Conservation (phyloP, 2,797 vertebrate species). For the Scolopax rusticola region DNA sequence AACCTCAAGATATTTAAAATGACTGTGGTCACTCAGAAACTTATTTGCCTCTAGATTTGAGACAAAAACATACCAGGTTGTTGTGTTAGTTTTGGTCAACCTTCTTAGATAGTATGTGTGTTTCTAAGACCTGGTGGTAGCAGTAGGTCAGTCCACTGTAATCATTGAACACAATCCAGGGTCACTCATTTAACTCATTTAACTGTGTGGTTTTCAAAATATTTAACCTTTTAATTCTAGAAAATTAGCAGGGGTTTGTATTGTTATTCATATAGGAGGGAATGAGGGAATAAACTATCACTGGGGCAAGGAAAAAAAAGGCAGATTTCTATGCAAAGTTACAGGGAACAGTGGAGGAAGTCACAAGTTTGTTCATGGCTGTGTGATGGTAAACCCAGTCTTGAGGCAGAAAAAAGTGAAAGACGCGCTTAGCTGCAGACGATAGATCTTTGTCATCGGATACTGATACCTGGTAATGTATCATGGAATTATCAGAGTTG, state of each 20-base stretch:
- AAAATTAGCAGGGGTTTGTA: background rate
- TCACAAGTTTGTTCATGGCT: background rate
- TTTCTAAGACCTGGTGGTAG: background rate
- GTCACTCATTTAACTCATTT: background rate
- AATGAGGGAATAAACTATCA: background rate
- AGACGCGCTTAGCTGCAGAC: background rate
- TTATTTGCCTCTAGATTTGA: background rate
- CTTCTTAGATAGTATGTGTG: background rate
- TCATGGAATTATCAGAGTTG: too few relatives aligned
- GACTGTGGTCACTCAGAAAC: background rate
- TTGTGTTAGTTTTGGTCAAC: background rate
- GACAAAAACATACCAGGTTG: background rate
- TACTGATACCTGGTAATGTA: background rate
- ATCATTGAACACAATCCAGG: background rate
- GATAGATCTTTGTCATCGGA: background rate
- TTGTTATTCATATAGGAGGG: background rate
- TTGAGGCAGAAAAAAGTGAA: background rate
- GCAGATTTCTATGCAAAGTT: background rate
- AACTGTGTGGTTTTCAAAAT: background rate
- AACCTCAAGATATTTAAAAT: background rate
- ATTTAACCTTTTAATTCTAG: background rate
- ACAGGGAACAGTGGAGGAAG: background rate
- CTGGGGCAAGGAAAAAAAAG: background rate
- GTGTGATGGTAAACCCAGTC: background rate
- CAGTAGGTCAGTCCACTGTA: rapidly evolving